Base-by-base conservation (phyloP, 30 jellyfish, hydroid and myxozoan species). In the Hydractinia echinata region DNA sequence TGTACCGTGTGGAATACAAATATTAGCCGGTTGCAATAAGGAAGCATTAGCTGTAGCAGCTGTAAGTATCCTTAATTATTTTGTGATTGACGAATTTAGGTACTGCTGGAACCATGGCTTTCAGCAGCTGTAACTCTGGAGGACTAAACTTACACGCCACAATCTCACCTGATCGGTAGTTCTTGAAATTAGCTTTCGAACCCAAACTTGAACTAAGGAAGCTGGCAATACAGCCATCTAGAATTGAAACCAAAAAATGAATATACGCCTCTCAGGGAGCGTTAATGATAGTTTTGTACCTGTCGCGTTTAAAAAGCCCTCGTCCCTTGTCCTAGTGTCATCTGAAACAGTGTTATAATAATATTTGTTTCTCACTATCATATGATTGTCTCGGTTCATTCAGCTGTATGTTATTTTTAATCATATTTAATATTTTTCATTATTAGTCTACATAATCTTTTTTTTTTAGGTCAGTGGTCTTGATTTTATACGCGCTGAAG, bases 1-100 rank as follows among this genome's bases (percentile, higher is more conserved):
- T 4, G 54, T 83, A 8, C 97, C 97, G 7, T 89, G 97, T 67
- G 97, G 97, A 8, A 81, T 79, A 16, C 97, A 89, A 67, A 89
- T 89, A 13, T 83, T 89, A 7, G 90, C 97, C 14, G 97, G 97
- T 55, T 89, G 97, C 67, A 89, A 89, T 61, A 77, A 51, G 73
- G 91, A 84, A 64, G 95, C 97, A 53, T 51, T 89, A 53, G 97
- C 95, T 44, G 89, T 83, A 13, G 97, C 97, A 7, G 74, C 39
- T 0, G 18, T 51, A 6, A 64, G 74, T 64, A 16, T 58, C 18
- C 16, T 58, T 58, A 58, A 11, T 58, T 56, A 9, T 15, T 15
- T 56, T 62, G 5, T 5, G 21, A 6, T 39, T 62, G 8, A 5
- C 16, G 30, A 62, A 39, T 15, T 62, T 13, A 64, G 16, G 19